Evolutionary conservation across 2,797 vertebrate genomes (phyloP), one percentile per base, ranked within the genome.

Genomic region (Valencia hispanica): DNA sequence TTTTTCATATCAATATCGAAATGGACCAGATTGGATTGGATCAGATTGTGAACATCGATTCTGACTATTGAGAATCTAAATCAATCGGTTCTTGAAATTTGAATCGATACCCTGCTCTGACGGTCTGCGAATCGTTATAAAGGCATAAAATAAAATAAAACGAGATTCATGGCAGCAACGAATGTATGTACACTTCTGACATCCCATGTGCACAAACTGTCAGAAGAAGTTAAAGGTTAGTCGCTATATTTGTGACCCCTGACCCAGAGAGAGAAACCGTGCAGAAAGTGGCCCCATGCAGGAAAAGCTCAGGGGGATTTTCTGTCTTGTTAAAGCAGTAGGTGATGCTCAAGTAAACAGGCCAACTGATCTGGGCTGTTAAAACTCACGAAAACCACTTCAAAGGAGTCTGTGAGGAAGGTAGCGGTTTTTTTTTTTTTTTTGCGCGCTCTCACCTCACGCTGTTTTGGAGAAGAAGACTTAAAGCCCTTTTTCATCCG

Each of bases 391-490:
- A 55, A 89, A 88, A 63, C 92, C 93, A 93, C 94, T 90, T 95
- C 88, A 93, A 88, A 93, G 0, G 78, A 57, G 32, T 17, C 27
- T 18, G 39, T n/a, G 53, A 73, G 76, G 75, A 81, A 78, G 65
- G 43, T 48, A 86, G 84, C 59, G 87, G 87, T 59, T 27, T 59
- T 55, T 12, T 86, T 59, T 27, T 59, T 55, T 12, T 86, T 73
- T 78, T 6, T 47, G 68, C 50, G n/a, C 79, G 79, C 74, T 89
- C 84, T 85, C 87, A 88, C 87, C 84, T 89, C 85, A 81, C 53
- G 68, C 22, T 91, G 87, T 93, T 94, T 91, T 93, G 91, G 91
- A 93, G 87, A 82, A 69, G 61, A 84, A 84, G 78, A 53, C 59
- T 75, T 75, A 63, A 76, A 70, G 76, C 48, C 79, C 53, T 79